Base-by-base conservation (phyloP, 30 jellyfish, hydroid and myxozoan species). In the Cassiopea xamachana region DNA sequence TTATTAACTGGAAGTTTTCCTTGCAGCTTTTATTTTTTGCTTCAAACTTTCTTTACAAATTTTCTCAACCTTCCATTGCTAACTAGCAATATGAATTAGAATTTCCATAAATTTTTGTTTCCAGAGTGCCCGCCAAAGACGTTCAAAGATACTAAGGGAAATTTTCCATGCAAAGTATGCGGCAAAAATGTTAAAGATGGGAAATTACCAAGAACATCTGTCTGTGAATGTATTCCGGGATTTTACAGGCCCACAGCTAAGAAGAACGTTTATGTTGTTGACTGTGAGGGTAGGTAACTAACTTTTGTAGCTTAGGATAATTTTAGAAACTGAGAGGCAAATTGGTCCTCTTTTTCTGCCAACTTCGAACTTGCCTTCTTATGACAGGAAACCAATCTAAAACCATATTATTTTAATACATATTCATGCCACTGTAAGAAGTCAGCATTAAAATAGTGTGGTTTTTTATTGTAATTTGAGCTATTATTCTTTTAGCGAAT, bases 121-220 rank as follows among this genome's bases (percentile, higher is more conserved):
- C 4, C 82, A 91, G 97, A 73, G 5, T 92, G 98, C 77, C 8
- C 1, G 17, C 50, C 39, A 1, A 90, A 60, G 18, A 67, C 76
- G 13, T 92, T 70, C 85, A 92, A 92, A 86, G 61, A 89, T 45
- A 10, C 19, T 14, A 64, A 68, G 7, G 98, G 98, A 27, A 92
- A 92, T 44, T 73, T 18, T 10, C 93, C 98, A 3, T 92, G 98
- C 80, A 17, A 39, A 43, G 71, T 43, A 62, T 92, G 98, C 79
- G 98, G 96, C 13, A 67, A 70, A 10, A 80, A 82, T 80, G 86
- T 61, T 27, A 79, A 60, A 6, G 51, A 51, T 62, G 94, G 94
- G n/a, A 59, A 39, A 27, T 91, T 68, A 46, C 92, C 91, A 8
- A 81, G 94, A 4, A 75, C 50, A 48, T 4, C 79, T 27, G 51